Evolutionary conservation across 2,888 invertebrate species (phyloP).

Genomic region (Idaea dimidiata): DNA sequence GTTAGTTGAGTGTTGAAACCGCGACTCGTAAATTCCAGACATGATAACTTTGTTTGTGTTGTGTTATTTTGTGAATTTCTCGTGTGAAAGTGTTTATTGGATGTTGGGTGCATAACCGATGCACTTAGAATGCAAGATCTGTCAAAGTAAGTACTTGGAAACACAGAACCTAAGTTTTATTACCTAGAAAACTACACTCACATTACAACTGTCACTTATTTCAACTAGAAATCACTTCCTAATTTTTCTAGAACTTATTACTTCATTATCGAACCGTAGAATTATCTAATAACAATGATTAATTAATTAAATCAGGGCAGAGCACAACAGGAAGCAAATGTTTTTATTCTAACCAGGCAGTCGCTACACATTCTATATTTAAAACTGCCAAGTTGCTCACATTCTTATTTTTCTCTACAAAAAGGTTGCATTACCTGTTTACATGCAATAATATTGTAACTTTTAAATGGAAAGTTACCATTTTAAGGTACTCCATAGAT

Average conservation of each 20-base stretch:
- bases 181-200: neutral
- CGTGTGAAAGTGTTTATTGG: constrained; percentile 71
- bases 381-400: neutral
- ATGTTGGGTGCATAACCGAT: constrained; percentile 43
- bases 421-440: neutral
- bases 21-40: constrained; percentile 50
- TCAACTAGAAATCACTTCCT: neutral
- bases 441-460: neutral
- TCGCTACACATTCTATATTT: neutral
- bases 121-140: constrained; percentile 28
- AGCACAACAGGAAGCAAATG: neutral
- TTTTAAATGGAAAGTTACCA: neutral
- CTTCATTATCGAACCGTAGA: neutral
- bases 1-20: constrained; percentile 68
- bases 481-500: neutral
- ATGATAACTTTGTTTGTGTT: constrained; percentile 62
- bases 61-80: constrained; percentile 60
- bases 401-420: neutral
- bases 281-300: neutral
- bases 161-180: neutral
- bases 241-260: neutral
- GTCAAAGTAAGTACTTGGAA: constrained; percentile 20
- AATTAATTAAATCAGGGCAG: too few species aligned
- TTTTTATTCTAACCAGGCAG: neutral
- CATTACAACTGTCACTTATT: neutral